A percentile compares a stretch with the other conserved stretches of the same genome.
phyloP scores from a whole-genome alignment of 1,140 invertebrate species.

The Papilio polytes region DNA sequence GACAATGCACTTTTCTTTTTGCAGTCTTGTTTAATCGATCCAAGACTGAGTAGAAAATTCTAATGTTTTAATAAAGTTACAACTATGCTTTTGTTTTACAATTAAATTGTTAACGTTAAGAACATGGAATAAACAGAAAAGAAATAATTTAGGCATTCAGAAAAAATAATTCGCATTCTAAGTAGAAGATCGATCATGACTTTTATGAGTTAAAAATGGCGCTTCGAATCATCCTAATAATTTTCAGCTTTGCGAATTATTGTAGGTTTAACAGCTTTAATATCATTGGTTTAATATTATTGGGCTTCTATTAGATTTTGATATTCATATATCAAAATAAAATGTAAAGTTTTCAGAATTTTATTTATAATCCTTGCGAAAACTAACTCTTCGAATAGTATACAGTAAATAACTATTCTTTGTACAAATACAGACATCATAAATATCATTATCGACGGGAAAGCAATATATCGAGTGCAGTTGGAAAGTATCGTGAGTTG shows the following conservation, averaged over 20 bases:
- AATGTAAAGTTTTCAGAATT: too few relatives aligned
- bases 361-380: neutral
- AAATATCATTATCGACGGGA: slow-evolving; percentile 24
- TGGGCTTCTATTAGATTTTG: neutral
- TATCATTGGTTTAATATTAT: too few relatives aligned
- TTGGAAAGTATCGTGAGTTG: slow-evolving; percentile 27
- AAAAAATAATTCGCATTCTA: too few relatives aligned
- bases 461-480: slow-evolving; percentile 28
- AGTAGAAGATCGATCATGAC: too few relatives aligned
- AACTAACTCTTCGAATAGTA: neutral
- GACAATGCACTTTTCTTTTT: slow-evolving; percentile 14
- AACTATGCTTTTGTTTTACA: neutral
- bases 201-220: too few relatives aligned
- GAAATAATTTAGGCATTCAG: too few relatives aligned
- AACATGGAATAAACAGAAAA: too few relatives aligned
- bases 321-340: neutral
- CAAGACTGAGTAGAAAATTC: neutral
- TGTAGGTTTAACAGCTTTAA: too few relatives aligned
- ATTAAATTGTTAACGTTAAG: neutral
- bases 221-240: too few relatives aligned
- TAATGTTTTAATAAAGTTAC: neutral
- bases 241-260: too few relatives aligned
- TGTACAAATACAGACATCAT: slow-evolving; percentile 16
- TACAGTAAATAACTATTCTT: neutral
- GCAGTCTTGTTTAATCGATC: neutral